Conservation (phyloP, 2,888 invertebrate genomes). For the Spisula solida region DNA sequence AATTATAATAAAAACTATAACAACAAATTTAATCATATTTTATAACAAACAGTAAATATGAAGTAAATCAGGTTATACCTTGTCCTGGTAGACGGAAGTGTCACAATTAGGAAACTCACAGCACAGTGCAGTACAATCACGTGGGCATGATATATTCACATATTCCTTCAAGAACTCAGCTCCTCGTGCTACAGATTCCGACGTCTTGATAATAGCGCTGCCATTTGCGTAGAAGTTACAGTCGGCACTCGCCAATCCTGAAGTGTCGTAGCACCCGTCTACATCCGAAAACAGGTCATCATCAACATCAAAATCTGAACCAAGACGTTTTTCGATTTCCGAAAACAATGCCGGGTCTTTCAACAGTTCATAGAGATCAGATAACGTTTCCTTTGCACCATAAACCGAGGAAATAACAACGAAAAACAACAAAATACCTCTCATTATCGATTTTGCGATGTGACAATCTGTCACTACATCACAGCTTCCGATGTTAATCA, state of each 20-base stretch:
- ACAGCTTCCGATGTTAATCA: constrained; percentile 28
- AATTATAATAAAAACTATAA: too few species aligned
- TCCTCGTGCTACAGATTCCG: constrained; percentile 74
- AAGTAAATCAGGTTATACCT: constrained; percentile 67
- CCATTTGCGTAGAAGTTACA: constrained; percentile 65
- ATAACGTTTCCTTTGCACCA: constrained; percentile 53
- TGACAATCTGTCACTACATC: constrained; percentile 37
- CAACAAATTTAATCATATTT: too few species aligned
- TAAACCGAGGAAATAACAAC: constrained; percentile 21
- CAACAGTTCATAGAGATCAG: constrained; percentile 64
- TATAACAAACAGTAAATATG: too few species aligned
- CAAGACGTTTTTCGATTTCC: constrained; percentile 74
- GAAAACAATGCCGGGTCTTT: constrained; percentile 70
- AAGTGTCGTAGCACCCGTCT: constrained; percentile 46
- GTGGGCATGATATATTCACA: constrained; percentile 64
- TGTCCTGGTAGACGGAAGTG: constrained; percentile 80
- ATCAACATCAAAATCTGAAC: constrained; percentile 31
- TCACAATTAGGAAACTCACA: constrained; percentile 78
- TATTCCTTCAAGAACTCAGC: constrained; percentile 75
- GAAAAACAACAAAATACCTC: constrained; percentile 52
- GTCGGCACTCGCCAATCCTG: constrained; percentile 41
- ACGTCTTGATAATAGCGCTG: constrained; percentile 78
- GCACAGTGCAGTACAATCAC: constrained; percentile 76
- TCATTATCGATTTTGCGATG: constrained; percentile 63
- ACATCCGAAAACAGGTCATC: constrained; percentile 30